Evolutionary conservation across 2,113 vertebrate genomes (phyloP).

Genomic region (Phoenicopterus ruber): DNA sequence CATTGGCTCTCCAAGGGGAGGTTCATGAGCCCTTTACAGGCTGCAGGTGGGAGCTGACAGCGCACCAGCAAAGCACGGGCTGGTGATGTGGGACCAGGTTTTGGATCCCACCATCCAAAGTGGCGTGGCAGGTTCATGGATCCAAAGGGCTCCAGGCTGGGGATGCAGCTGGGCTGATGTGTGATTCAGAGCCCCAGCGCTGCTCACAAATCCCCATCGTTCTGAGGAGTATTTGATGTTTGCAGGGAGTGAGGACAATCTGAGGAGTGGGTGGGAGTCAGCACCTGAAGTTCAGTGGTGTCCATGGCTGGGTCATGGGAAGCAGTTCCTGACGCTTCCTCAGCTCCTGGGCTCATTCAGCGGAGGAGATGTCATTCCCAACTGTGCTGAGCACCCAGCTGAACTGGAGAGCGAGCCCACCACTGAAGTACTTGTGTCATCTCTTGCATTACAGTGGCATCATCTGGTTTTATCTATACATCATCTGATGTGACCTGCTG

Average conservation of each 20-base stretch:
- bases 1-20: not conserved
- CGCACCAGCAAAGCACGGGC: rapidly evolving
- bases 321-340: not conserved
- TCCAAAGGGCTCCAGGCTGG: not conserved
- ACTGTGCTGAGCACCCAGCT: not conserved
- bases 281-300: not conserved
- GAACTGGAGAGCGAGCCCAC: too few species aligned
- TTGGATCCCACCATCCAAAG: not conserved
- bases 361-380: rapidly evolving
- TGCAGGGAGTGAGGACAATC: not conserved
- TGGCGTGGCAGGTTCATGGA: rapidly evolving
- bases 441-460: rapidly evolving
- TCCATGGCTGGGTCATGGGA: not conserved
- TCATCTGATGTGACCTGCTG: not conserved
- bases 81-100: not conserved
- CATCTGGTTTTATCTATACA: not conserved
- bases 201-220: rapidly evolving
- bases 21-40: not conserved
- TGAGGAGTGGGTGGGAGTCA: not conserved
- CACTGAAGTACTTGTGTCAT: not conserved
- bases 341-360: not conserved
- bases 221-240: too few species aligned
- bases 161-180: not conserved
- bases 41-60: not conserved
- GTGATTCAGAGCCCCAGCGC: rapidly evolving